Percentiles rank a stretch among this genome's conserved stretches.
Conservation (phyloP, 2,888 invertebrate genomes). For the Drosophila leonis region DNA sequence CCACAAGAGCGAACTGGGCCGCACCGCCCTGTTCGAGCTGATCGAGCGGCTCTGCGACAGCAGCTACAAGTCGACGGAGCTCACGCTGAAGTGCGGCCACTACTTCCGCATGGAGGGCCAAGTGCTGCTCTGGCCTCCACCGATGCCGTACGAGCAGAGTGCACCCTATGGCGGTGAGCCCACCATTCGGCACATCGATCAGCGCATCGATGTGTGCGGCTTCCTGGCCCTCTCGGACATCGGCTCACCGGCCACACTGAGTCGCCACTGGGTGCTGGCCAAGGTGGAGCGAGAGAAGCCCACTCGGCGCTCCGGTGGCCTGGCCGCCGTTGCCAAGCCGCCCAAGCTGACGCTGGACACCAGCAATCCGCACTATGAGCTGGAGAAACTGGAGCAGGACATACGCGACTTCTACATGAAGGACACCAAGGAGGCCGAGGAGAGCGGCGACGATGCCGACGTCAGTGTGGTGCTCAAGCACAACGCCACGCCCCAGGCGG, state of each 20-base stretch:
- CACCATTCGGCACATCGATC: conserved; percentile 86
- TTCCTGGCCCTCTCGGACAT: conserved; percentile 95
- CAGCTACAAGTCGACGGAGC: conserved; percentile 91
- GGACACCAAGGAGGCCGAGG: conserved; percentile 75
- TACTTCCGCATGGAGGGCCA: conserved; percentile 89
- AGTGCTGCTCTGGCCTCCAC: conserved; percentile 91
- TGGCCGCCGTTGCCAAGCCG: conserved; percentile 84
- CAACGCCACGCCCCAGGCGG: conserved; percentile 43
- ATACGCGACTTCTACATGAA: conserved; percentile 84
- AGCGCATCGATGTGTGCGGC: conserved; percentile 93
- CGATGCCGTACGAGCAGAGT: conserved; percentile 85
- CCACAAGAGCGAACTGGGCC: conserved; percentile 83
- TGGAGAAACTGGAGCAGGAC: conserved; percentile 84
- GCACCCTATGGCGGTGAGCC: conserved; percentile 42
- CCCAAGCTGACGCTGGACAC: conserved; percentile 64
- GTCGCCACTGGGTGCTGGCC: conserved; percentile 95
- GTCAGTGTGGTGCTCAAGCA: conserved; percentile 57
- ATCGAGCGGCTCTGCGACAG: conserved; percentile 90
- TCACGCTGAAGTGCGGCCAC: conserved; percentile 89
- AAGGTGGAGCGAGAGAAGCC: conserved; percentile 86
- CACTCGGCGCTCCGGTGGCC: conserved; percentile 83
- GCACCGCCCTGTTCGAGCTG: conserved; percentile 84
- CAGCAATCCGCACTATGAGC: conserved; percentile 78
- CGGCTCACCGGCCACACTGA: conserved; percentile 95
- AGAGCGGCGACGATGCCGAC: conserved; percentile 80